Evolutionary conservation across 2,113 vertebrate species (phyloP), one percentile per base, ranked within the genome.

Genomic region (Thunnus maccoyii): DNA sequence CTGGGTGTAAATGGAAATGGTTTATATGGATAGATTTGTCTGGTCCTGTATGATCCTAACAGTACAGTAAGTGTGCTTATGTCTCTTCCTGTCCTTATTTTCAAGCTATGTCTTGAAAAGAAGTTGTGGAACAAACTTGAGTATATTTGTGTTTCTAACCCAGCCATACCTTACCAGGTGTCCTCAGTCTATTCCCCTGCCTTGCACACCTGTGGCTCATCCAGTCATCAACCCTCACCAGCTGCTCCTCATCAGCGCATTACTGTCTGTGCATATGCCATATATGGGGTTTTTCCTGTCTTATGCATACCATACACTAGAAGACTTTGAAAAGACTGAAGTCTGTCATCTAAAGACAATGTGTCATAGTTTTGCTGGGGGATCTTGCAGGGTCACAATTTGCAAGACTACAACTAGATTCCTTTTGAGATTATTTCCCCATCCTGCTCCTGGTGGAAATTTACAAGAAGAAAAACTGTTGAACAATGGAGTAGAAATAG

Each of bases 221-320:
- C 41, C 62, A 64, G 17, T 47, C n/a, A 64, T 62, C 18, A 57
- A 47, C 25, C 18, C 25, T 60, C 46, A 48, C 10, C 25, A 10
- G 60, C 71, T 72, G 54, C 69, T 52, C 46, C 36, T 64, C 48
- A 65, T 64, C 20, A 58, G 32, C 60, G 20, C 63, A 48, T 74
- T 55, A 70, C 44, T 48, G 54, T 16, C n/a, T 30, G 25, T 56
- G 17, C 8, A 71, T 41, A 41, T 41, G 7, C 9, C 30, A 4
- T 16, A 46, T 63, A 44, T 46, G 41, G 22, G 1, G 7, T 60
- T 30, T 63, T 17, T n/a, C 32, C 30, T 60, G 16, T 41, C 36
- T 41, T 41, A 41, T 41, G 36, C 9, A 9, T 9, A 41, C 36
- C 36, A 41, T 41, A 41, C 8, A 41, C 36, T 41, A 41, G 9